phyloP scores from a whole-genome alignment of 2,113 vertebrate genomes.

The Meles meles region DNA sequence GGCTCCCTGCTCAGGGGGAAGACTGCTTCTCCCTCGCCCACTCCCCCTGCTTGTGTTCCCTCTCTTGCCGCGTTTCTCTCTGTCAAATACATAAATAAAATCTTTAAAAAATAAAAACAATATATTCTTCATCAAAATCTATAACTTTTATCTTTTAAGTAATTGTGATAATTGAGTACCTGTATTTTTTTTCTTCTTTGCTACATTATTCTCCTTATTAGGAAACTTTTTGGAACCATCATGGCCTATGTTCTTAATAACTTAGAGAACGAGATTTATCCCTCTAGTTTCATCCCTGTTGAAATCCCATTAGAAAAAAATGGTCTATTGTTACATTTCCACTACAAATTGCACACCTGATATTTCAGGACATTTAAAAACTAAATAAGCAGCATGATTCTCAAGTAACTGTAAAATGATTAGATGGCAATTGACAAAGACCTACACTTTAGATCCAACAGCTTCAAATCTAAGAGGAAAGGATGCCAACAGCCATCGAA shows the following conservation, averaged over 20 bases:
- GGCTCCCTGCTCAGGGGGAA: too few species aligned
- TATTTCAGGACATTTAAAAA: slow-evolving; percentile 75
- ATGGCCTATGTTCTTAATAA: slow-evolving; percentile 67
- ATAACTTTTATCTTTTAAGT: slow-evolving; percentile 35
- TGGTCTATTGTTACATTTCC: slow-evolving; percentile 58
- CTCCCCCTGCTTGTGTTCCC: too few species aligned
- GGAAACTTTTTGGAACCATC: slow-evolving; percentile 52
- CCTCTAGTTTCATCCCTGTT: slow-evolving; percentile 27
- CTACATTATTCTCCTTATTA: slow-evolving; percentile 48
- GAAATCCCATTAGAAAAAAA: slow-evolving; percentile 62
- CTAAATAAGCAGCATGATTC: slow-evolving; percentile 63
- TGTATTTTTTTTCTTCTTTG: slow-evolving; percentile 29
- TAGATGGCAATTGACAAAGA: slow-evolving; percentile 53
- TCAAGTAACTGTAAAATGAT: slow-evolving; percentile 51
- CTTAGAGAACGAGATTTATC: slow-evolving; percentile 55
- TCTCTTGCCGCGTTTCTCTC: too few species aligned
- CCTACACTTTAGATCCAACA: slow-evolving; percentile 47
- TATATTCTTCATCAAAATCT: slow-evolving; percentile 46
- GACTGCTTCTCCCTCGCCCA: too few species aligned
- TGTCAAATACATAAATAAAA: too few species aligned
- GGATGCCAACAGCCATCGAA: neutral
- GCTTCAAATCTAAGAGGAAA: slow-evolving; percentile 51
- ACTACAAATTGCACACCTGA: slow-evolving; percentile 54
- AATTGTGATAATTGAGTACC: slow-evolving; percentile 34
- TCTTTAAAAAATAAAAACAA: too few species aligned